phyloP scores from a whole-genome alignment of 2,797 vertebrate species.

The Moxostoma hubbsi region DNA sequence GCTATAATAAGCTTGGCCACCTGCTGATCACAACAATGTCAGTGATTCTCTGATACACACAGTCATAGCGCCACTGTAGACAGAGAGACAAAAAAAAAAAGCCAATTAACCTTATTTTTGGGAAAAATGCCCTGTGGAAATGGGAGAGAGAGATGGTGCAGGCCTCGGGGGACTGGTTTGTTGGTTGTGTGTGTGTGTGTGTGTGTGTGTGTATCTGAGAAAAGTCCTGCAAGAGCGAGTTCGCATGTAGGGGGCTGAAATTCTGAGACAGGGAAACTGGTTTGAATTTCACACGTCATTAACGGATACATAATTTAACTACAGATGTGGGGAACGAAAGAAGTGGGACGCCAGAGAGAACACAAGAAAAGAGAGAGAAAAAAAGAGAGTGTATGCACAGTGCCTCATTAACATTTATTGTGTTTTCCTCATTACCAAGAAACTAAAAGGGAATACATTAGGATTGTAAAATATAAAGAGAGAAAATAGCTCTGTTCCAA shows the following conservation, averaged over 20 bases:
- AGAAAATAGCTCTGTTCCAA: no score
- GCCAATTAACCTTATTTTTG: conserved; percentile 88
- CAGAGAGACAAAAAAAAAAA: conserved; percentile 72
- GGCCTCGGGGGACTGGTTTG: conserved; percentile 79
- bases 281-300: conserved; percentile 93
- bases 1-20: conserved; percentile 63
- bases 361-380: conserved; percentile 1
- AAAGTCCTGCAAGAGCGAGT: neutral
- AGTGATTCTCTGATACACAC: conserved; percentile 66
- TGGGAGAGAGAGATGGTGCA: conserved; percentile 66
- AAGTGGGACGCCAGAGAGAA: conserved; percentile 11
- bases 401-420: conserved; percentile 17
- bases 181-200: conserved; percentile 26
- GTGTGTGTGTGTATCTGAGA: neutral
- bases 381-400: neutral
- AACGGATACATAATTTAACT: conserved; percentile 77
- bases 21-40: conserved; percentile 64
- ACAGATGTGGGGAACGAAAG: conserved; percentile 50
- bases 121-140: conserved; percentile 72
- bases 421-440: neutral
- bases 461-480: no score
- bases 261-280: conserved; percentile 82
- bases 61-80: conserved; percentile 68
- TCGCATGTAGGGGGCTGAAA: conserved; percentile 68
- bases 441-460: neutral